These are phyloP conservation scores for Lethenteron reissneri DNA, from an alignment of 2,113 vertebrate genomes.

Conservation along the genomic window DNA sequence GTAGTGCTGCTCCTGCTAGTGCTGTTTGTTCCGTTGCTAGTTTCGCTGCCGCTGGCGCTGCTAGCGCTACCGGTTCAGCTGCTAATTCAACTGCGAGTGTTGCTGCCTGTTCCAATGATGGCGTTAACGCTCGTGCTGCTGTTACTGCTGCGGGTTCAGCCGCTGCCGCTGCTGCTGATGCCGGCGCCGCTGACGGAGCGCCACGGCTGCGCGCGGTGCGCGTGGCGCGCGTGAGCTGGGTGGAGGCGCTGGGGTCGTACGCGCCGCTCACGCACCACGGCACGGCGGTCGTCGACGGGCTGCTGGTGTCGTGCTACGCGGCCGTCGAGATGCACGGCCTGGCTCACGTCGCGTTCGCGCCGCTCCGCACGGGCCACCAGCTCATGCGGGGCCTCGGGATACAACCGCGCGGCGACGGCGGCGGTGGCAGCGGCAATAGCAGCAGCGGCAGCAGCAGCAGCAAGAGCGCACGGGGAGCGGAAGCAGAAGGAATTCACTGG, in stretches of 20 bases:
- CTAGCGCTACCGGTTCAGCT: too few species aligned
- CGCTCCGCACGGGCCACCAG: slow-evolving; percentile 2
- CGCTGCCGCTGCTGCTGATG: too few species aligned
- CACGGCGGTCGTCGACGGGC: slow-evolving; percentile 9
- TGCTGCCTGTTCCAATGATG: too few species aligned
- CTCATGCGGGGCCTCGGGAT: background rate
- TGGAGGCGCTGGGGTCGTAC: slow-evolving; percentile 8
- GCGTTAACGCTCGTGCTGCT: too few species aligned
- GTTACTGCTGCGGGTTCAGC: too few species aligned
- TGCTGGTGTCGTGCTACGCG: slow-evolving; percentile 11
- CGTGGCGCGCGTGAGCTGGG: slow-evolving; percentile 8
- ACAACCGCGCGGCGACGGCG: too few species aligned
- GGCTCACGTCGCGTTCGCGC: slow-evolving; percentile 10
- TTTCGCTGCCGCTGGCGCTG: too few species aligned
- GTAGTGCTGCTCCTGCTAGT: too few species aligned
- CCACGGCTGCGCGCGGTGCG: slow-evolving; percentile 6
- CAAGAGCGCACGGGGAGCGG: background rate
- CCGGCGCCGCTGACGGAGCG: background rate
- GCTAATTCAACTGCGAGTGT: too few species aligned
- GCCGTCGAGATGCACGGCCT: slow-evolving; percentile 8
- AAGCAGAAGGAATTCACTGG: background rate
- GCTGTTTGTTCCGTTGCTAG: too few species aligned
- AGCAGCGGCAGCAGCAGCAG: background rate
- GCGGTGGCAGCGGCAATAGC: too few species aligned
- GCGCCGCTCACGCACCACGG: slow-evolving; percentile 12